Evolutionary conservation across 2,113 vertebrate species (phyloP).

Genomic region (Sylvietta virens): DNA sequence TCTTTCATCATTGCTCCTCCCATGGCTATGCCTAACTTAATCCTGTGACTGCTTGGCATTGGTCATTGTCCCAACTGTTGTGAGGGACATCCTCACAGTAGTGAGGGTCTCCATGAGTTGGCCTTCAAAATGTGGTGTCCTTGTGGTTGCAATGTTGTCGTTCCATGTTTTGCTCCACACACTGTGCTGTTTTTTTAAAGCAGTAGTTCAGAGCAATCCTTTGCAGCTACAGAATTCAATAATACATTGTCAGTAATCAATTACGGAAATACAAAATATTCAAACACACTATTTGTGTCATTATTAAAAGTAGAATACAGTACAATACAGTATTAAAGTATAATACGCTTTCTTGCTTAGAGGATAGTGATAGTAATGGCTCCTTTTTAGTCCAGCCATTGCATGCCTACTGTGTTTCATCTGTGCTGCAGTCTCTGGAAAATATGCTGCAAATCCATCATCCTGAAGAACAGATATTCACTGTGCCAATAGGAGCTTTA

Average conservation of each 20-base stretch:
- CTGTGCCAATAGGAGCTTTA: not conserved
- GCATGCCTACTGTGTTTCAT: not conserved
- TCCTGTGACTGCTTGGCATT: not conserved
- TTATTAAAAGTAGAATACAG: no score
- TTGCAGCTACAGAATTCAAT: not conserved
- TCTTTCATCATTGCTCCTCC: not conserved
- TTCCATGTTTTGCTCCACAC: not conserved
- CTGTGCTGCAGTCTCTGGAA: not conserved
- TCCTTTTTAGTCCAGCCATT: not conserved
- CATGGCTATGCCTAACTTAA: not conserved
- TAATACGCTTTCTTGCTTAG: not conserved
- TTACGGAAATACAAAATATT: not conserved
- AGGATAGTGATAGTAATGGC: not conserved
- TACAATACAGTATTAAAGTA: slow-evolving; percentile 7
- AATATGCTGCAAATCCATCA: not conserved
- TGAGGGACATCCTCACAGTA: not conserved
- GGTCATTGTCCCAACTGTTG: not conserved
- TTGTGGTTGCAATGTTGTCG: not conserved
- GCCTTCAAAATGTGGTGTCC: not conserved
- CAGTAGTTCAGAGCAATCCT: not conserved
- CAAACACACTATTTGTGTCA: not conserved
- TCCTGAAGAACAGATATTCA: not conserved
- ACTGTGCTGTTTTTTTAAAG: not conserved
- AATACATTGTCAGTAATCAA: not conserved
- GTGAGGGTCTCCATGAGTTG: not conserved